Evolutionary conservation across 35 echinoderm and acorn worm species (phyloP).

Genomic region (Lytechinus pictus): DNA sequence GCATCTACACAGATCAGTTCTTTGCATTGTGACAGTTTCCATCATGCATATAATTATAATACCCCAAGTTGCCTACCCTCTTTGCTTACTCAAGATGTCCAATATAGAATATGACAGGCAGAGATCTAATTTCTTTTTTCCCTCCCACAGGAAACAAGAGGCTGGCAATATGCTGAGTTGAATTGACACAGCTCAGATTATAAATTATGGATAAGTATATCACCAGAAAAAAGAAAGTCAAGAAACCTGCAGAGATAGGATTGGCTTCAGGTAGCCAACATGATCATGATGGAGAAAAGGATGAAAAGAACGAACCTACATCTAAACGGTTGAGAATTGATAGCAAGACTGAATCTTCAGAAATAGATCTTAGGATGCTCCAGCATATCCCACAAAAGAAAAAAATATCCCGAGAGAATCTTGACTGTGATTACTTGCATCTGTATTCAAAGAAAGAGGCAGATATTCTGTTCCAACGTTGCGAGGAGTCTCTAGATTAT

Average conservation of each 20-base stretch:
- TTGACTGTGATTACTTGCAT: conserved; percentile 77
- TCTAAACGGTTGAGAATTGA: not conserved
- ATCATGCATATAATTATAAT: too few species aligned
- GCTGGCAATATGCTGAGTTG: too few species aligned
- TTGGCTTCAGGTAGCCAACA: not conserved
- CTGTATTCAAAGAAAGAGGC: conserved; percentile 67
- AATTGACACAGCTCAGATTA: too few species aligned
- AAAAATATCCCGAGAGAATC: conserved; percentile 66
- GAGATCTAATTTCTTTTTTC: too few species aligned
- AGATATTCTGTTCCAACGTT: conserved; percentile 58
- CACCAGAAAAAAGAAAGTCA: not conserved
- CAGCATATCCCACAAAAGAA: not conserved
- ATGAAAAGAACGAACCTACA: not conserved
- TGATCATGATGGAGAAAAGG: not conserved
- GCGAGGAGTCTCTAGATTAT: conserved; percentile 70
- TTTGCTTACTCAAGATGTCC: too few species aligned
- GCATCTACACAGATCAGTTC: too few species aligned
- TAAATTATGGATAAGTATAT: not conserved
- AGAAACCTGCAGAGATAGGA: not conserved
- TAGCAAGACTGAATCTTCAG: not conserved
- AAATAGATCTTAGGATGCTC: not conserved
- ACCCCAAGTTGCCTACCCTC: too few species aligned
- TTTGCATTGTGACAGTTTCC: too few species aligned
- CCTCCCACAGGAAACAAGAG: too few species aligned
- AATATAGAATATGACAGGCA: too few species aligned